Base-by-base conservation (phyloP, 1,140 invertebrate genomes). In the Hydropsyche tenuis region DNA sequence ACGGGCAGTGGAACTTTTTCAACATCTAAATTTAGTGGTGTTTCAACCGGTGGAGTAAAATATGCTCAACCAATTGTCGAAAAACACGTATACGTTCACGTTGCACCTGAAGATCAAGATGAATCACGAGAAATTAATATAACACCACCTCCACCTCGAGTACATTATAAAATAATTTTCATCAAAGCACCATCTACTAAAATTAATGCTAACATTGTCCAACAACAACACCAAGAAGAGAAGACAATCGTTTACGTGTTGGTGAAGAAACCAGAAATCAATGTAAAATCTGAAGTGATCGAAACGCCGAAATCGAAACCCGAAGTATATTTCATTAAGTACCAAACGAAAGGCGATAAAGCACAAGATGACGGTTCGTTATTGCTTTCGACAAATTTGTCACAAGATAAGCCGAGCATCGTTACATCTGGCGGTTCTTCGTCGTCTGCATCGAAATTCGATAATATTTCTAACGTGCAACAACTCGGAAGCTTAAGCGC, bases 111-210 rank as follows among this genome's bases (percentile, higher is more conserved):
- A 86, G 89, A 86, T 84, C 87, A 87, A 69, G 86, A 88, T 77
- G 88, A 90, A 78, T 85, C 88, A 73, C 86, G 85, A 77, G 82
- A 86, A 73, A 87, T 88, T 9, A 84, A 85, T 43, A 85, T 87
- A 37, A 82, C 85, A 70, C 82, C 84, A 0, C 83, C 87, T 0
- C 88, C 89, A 63, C 84, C 91, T 27, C 91, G 92, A 81, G 94
- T 94, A 78, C 92, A 94, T 81, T 94, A 94, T 87, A 94, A 94
- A 80, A 93, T 93, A 79, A 92, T 94, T 81, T 94, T 94, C 88
- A 94, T 95, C 82, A 94, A 94, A 86, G 92, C 93, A 42, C 93
- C 93, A 69, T 89, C 92, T 63, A 87, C 91, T 53, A 90, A 92
- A 27, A 88, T 91, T 69, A 91, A 92, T 48, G 89, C 89, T 69